Evolutionary conservation across 2,113 vertebrate species (phyloP).

Genomic region (Vanacampus margaritifer): DNA sequence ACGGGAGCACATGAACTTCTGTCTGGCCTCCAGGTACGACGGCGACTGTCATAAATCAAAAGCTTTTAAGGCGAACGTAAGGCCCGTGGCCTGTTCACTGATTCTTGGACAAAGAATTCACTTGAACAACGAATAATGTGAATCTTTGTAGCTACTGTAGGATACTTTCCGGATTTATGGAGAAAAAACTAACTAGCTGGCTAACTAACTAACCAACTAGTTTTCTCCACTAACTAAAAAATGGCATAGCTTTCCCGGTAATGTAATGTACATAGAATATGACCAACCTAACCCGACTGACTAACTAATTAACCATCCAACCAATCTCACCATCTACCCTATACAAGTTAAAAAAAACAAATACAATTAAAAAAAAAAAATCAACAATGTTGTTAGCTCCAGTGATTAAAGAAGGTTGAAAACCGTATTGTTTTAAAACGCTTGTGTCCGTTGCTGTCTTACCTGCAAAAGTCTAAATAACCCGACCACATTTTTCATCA

Average conservation of each 20-base stretch:
- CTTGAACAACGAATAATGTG: too few relatives aligned
- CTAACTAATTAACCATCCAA: too few relatives aligned
- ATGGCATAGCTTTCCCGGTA: too few relatives aligned
- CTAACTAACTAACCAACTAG: background rate
- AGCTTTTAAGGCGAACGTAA: slow-evolving; percentile 75
- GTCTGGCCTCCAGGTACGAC: background rate
- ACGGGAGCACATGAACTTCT: background rate
- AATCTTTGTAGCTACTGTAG: too few relatives aligned
- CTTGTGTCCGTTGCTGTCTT: background rate
- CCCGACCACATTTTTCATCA: background rate
- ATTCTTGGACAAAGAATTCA: too few relatives aligned
- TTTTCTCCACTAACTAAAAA: too few relatives aligned
- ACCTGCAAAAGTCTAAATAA: background rate
- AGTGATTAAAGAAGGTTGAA: background rate
- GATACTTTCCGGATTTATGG: too few relatives aligned
- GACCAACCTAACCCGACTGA: background rate
- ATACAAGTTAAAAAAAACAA: too few relatives aligned
- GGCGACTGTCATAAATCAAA: slow-evolving; percentile 87
- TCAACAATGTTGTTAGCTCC: background rate
- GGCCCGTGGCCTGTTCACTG: background rate
- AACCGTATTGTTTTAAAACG: background rate
- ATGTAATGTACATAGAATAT: background rate
- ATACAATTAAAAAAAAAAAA: background rate
- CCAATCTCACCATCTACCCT: background rate
- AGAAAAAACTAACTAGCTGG: too few relatives aligned